Evolutionary conservation across 2,888 invertebrate genomes (phyloP).

Genomic region (Penaeus monodon): DNA sequence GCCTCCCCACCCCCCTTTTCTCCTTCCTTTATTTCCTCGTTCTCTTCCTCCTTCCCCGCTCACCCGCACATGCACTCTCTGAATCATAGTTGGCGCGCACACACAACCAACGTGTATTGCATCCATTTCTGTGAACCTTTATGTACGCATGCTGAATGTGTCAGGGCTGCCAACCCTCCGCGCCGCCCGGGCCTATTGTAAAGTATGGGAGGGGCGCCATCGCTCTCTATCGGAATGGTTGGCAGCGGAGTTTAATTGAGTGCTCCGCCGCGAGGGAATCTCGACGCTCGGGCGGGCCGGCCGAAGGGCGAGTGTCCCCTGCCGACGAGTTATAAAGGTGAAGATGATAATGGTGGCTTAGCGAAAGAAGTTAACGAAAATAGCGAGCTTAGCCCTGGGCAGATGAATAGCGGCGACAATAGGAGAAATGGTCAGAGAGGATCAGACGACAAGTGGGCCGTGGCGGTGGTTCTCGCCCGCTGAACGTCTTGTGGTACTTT

Average conservation of each 20-base stretch:
- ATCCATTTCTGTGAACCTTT: slow-evolving; percentile 43
- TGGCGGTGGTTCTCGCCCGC: neutral
- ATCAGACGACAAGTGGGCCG: slow-evolving; percentile 34
- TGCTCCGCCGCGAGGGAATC: slow-evolving; percentile 6
- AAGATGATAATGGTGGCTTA: slow-evolving; percentile 42
- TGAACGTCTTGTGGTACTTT: neutral
- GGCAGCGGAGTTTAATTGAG: slow-evolving; percentile 46
- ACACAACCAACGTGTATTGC: slow-evolving; percentile 31
- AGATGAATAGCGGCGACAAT: slow-evolving; percentile 43
- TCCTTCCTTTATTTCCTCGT: neutral
- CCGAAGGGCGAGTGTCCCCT: slow-evolving; percentile 7
- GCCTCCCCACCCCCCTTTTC: neutral
- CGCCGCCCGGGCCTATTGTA: slow-evolving; percentile 39
- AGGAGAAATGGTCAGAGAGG: slow-evolving; percentile 36
- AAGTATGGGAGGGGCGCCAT: slow-evolving; percentile 45
- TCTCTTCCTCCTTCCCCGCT: neutral
- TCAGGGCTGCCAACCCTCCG: slow-evolving; percentile 40
- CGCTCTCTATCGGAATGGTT: slow-evolving; percentile 42
- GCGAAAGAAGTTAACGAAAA: slow-evolving; percentile 49
- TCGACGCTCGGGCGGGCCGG: neutral
- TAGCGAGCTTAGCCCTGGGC: slow-evolving; percentile 37
- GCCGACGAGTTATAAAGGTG: slow-evolving; percentile 24
- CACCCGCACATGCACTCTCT: neutral
- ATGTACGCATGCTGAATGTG: slow-evolving; percentile 39
- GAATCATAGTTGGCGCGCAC: slow-evolving; percentile 19